Conservation (phyloP, 2,113 vertebrate genomes). For the Kryptolebias marmoratus region DNA sequence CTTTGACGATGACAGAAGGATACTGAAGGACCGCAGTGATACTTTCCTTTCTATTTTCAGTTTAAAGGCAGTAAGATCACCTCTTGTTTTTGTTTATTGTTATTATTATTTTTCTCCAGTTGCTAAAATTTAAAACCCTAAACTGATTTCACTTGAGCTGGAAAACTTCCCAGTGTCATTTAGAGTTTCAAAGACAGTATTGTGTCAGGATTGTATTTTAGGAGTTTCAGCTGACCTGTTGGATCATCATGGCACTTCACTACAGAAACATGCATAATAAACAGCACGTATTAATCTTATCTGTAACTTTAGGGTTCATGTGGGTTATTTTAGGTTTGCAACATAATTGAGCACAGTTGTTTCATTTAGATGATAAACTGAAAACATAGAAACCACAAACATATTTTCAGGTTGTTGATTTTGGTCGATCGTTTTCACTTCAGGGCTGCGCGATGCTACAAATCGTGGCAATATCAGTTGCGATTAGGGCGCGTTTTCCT, state of each 20-base stretch:
- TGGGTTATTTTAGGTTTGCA: not conserved
- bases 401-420: not conserved
- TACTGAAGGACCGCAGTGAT: constrained; percentile 27
- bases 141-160: not conserved
- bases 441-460: not conserved
- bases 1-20: constrained; percentile 27
- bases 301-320: constrained; percentile 8
- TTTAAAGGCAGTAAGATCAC: constrained; percentile 41
- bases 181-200: constrained; percentile 45
- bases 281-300: constrained; percentile 9
- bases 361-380: not conserved
- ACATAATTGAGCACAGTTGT: not conserved
- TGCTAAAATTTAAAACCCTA: constrained; percentile 1
- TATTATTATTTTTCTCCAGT: not conserved
- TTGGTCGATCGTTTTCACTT: constrained; percentile 35
- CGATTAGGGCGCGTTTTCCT: too few species aligned
- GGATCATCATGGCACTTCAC: not conserved
- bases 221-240: not conserved
- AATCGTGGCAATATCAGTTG: too few species aligned
- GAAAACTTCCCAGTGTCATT: constrained; percentile 27
- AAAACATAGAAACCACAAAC: constrained; percentile 22
- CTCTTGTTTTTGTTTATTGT: constrained; percentile 10
- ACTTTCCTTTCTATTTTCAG: constrained; percentile 27
- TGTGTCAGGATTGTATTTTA: constrained; percentile 31
- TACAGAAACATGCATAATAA: constrained; percentile 4